Conservation (phyloP, 2,888 invertebrate genomes). For the Tiliacea citrago region DNA sequence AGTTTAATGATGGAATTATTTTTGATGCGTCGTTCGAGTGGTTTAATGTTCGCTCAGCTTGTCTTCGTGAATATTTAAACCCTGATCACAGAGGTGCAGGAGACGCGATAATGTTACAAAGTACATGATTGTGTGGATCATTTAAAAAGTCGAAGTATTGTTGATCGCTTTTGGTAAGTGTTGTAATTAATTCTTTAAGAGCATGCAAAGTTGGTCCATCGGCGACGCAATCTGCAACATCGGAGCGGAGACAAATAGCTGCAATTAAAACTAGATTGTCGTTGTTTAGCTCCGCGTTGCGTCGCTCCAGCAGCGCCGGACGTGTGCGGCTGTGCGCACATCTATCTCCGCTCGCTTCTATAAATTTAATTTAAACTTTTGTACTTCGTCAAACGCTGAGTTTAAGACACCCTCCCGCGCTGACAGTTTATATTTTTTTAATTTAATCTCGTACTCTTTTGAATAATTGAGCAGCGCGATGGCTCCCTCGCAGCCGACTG, state of each 20-base stretch:
- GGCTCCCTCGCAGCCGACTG: constrained; percentile 68
- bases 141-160: constrained; percentile 25
- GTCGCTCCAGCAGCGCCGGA: constrained; percentile 60
- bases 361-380: constrained; percentile 86
- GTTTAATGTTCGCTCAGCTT: constrained; percentile 46
- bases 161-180: constrained; percentile 29
- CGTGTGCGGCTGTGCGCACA: constrained; percentile 69
- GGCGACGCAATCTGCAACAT: constrained; percentile 71
- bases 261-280: constrained; percentile 83
- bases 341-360: constrained; percentile 75
- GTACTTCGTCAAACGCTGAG: constrained; percentile 79
- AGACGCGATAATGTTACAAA: constrained; percentile 49
- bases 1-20: constrained; percentile 63
- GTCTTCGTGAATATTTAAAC: constrained; percentile 62
- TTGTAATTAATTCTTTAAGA: constrained; percentile 73
- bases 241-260: constrained; percentile 75
- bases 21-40: constrained; percentile 60
- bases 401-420: constrained; percentile 69
- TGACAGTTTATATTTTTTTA: constrained; percentile 78
- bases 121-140: constrained; percentile 18
- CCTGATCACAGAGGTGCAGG: constrained; percentile 54
- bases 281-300: constrained; percentile 75
- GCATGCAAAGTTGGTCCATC: constrained; percentile 65
- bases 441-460: constrained; percentile 79
- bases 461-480: constrained; percentile 65